Evolutionary conservation across 1,140 invertebrate species (phyloP), one percentile per base, ranked within the genome.

Genomic region (Eriocheir sinensis): DNA sequence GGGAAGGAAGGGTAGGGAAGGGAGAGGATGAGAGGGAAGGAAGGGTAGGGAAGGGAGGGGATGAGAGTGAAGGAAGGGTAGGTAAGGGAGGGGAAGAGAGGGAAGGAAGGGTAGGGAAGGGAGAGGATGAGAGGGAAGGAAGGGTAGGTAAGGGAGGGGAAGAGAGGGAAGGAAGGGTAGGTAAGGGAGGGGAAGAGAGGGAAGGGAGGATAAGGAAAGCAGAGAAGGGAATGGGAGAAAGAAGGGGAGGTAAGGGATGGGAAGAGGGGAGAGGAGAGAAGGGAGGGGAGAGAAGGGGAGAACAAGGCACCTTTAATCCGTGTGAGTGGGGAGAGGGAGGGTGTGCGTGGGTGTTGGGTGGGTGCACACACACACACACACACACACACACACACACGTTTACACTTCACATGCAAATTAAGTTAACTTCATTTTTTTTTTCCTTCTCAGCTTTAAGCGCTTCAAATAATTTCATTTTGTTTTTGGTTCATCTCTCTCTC

Each of bases 221-320:
- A 21, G 27, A n/a, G 60, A 72, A n/a, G 8, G 60, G n/a, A 72
- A n/a, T n/a, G 60, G 60, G 21, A 72, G 60, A 21, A 72, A 21
- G 21, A 21, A 72, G 53, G 21, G 27, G 21, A 3, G 53, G 27
- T 9, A n/a, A n/a, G 21, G n/a, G 60, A n/a, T 2, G 44, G 4
- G n/a, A 72, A 21, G 53, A 21, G 27, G 60, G 21, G 27, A 21
- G n/a, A n/a, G 60, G 27, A 8, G 60, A n/a, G 60, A 44, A 15
- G 36, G 12, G 32, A 17, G 85, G 32, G 85, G 27, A 44, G 17
- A 17, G 9, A 8, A 44, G 34, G 32, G 17, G 41, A 88, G 41
- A 6, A 41, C 41, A 88, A 44, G 38, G 38, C 85, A 88, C 85
- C 85, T 88, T 88, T 40, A 88, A 40, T 88, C 41, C 38, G 85